Percentiles rank a stretch among this genome's conserved stretches.
These are phyloP conservation scores for Drosophila melanosoma DNA, from an alignment of 2,888 invertebrate genomes.

Conservation along the genomic window DNA sequence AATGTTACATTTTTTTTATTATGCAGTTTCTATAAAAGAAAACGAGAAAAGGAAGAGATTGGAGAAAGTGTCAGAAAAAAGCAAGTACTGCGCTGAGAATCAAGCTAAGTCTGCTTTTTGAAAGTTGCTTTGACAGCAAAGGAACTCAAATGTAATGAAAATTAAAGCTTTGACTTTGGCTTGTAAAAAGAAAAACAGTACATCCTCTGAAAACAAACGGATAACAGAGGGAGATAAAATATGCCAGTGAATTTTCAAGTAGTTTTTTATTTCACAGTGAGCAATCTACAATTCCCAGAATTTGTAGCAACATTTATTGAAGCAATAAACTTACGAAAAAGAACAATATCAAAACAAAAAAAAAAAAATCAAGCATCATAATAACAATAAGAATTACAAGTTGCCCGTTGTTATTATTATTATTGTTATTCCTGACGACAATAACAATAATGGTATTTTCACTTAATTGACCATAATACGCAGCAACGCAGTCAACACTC, in stretches of 20 bases:
- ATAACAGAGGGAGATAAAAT: not conserved
- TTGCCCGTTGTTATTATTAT: no score
- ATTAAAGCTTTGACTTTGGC: conserved; percentile 2
- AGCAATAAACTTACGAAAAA: conserved; percentile 20
- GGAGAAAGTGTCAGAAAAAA: not conserved
- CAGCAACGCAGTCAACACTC: conserved; percentile 38
- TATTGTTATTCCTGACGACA: conserved; percentile 36
- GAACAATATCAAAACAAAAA: conserved; percentile 39
- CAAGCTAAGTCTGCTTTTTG: not conserved
- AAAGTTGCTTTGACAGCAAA: not conserved
- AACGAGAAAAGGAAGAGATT: not conserved
- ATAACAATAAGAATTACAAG: conserved; percentile 2
- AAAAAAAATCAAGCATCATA: conserved; percentile 39
- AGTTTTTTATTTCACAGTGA: conserved; percentile 4
- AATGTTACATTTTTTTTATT: not conserved
- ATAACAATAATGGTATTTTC: conserved; percentile 75
- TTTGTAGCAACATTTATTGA: conserved; percentile 31
- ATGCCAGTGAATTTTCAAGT: not conserved
- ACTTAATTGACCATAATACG: conserved; percentile 82
- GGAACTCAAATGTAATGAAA: not conserved
- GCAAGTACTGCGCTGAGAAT: not conserved
- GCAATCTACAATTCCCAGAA: conserved; percentile 12
- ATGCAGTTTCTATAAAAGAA: not conserved
- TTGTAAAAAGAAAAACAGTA: not conserved
- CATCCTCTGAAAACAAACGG: not conserved